Percentiles rank a stretch among this genome's conserved stretches.
Evolutionary conservation across 1,140 invertebrate species (phyloP).

Genomic region (Spodoptera frugiperda): DNA sequence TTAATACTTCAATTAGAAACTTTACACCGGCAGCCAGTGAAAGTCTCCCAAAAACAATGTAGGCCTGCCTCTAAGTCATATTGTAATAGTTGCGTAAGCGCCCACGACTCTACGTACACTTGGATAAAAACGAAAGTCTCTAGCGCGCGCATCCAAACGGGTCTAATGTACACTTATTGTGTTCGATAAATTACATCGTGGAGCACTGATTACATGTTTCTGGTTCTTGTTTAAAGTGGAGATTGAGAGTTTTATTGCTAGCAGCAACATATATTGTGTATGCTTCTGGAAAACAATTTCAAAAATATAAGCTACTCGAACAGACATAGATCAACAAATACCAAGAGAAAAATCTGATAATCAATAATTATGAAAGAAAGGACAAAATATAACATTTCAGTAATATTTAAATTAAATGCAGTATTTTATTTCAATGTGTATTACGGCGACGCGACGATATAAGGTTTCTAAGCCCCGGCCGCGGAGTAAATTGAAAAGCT

Average conservation of each 20-base stretch:
- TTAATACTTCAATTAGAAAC: slow-evolving; percentile 30
- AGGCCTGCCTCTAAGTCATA: slow-evolving; percentile 16
- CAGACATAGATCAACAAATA: no score
- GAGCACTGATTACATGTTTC: not conserved
- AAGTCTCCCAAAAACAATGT: slow-evolving; percentile 29
- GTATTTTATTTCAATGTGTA: no score
- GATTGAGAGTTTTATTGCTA: not conserved
- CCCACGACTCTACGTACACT: slow-evolving; percentile 6
- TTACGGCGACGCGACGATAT: not conserved
- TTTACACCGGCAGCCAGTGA: slow-evolving; percentile 8
- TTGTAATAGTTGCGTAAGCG: slow-evolving; percentile 30
- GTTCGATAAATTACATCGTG: slow-evolving; percentile 25
- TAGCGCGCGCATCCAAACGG: slow-evolving; percentile 45
- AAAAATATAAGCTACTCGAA: no score
- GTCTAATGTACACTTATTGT: slow-evolving; percentile 25
- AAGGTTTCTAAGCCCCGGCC: not conserved
- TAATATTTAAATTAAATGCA: no score
- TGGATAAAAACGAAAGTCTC: slow-evolving; percentile 48
- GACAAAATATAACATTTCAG: no score
- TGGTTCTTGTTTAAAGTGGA: not conserved
- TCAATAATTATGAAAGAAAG: no score
- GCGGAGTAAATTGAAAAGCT: not conserved
- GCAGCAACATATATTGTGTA: not conserved
- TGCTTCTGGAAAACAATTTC: not conserved
- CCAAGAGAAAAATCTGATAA: no score